Conservation (phyloP, 2,888 invertebrate species). For the Drosophila macrospina region DNA sequence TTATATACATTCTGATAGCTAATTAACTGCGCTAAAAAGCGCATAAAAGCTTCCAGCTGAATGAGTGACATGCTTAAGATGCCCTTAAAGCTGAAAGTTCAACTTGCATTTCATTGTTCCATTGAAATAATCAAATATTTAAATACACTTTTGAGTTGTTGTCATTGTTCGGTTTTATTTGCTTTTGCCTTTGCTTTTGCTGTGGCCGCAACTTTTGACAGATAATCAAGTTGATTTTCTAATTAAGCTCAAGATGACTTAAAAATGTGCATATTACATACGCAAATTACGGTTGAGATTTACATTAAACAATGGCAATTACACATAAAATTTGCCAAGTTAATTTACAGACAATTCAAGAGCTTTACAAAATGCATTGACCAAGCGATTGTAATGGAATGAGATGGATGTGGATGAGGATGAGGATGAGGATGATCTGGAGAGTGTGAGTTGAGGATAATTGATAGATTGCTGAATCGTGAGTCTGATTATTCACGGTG, state of each 20-base stretch:
- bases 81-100: too few species aligned
- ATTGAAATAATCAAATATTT: conserved; percentile 15
- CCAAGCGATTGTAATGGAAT: not conserved
- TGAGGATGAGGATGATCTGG: not conserved
- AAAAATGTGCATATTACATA: conserved; percentile 15
- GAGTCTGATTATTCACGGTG: conserved; percentile 17
- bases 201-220: not conserved
- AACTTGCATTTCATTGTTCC: conserved; percentile 1
- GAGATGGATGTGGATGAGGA: too few species aligned
- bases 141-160: conserved; percentile 4
- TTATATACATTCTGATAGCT: not conserved
- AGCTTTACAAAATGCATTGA: not conserved
- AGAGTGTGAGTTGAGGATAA: conserved; percentile 3
- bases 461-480: conserved; percentile 17
- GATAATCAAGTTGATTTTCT: conserved; percentile 11
- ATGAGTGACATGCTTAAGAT: too few species aligned
- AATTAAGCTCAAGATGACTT: conserved; percentile 27
- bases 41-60: not conserved
- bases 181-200: too few species aligned
- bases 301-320: conserved; percentile 30
- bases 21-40: not conserved
- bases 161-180: conserved; percentile 4
- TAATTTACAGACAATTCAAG: not conserved
- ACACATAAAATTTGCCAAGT: conserved; percentile 3
- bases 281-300: conserved; percentile 4